phyloP scores from a whole-genome alignment of 2,797 vertebrate genomes.

The Ibycter americanus region DNA sequence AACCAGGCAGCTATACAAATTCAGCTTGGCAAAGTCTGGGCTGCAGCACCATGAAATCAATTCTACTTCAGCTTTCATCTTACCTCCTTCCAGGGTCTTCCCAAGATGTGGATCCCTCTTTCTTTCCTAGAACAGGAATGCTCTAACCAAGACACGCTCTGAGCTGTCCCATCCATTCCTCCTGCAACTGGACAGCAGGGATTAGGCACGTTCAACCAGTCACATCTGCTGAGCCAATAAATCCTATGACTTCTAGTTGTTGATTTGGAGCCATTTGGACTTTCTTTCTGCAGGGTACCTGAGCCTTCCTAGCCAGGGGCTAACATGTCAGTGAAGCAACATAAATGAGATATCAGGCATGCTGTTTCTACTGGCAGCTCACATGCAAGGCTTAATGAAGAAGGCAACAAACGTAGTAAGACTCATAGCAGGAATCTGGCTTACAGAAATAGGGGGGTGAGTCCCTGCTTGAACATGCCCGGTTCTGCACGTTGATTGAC shows the following conservation, averaged over 20 bases:
- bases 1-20: background rate
- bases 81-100: background rate
- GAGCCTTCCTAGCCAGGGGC: background rate
- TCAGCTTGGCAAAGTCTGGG: background rate
- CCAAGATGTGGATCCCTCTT: background rate
- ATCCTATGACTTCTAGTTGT: background rate
- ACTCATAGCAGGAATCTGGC: background rate
- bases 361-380: background rate
- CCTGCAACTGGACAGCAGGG: background rate
- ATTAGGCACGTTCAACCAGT: background rate
- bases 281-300: background rate
- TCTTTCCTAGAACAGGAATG: background rate
- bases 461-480: background rate
- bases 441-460: background rate
- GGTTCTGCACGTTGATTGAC: background rate
- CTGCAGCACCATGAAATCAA: background rate
- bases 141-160: background rate
- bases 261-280: background rate
- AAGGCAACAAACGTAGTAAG: background rate
- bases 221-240: background rate
- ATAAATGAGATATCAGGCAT: background rate
- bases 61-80: background rate
- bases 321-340: background rate
- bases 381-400: background rate
- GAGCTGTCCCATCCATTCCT: background rate